Evolutionary conservation across 1,140 invertebrate species (phyloP).

Genomic region (Ptiloglossa arizonensis): DNA sequence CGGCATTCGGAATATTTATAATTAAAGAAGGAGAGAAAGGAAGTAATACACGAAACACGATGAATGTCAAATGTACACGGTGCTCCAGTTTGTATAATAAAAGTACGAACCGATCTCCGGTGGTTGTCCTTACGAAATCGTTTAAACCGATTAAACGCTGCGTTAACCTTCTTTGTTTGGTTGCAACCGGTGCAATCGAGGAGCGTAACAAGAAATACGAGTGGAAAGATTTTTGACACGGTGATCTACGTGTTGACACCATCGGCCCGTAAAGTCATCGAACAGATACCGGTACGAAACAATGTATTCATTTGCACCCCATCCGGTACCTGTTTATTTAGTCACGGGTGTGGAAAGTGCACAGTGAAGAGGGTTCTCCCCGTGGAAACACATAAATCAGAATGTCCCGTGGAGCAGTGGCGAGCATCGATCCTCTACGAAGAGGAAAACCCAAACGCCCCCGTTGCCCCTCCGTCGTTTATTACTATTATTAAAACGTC

Average conservation of each 20-base stretch:
- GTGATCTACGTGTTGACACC: neutral
- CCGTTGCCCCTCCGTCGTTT: slow-evolving; percentile 9
- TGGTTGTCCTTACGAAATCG: too few species aligned
- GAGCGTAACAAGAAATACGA: too few species aligned
- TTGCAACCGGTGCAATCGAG: too few species aligned
- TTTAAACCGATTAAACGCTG: too few species aligned
- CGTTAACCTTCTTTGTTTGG: too few species aligned
- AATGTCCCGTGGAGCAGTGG: neutral
- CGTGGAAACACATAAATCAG: slow-evolving; percentile 17
- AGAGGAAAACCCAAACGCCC: neutral
- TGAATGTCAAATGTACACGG: too few species aligned
- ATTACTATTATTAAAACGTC: slow-evolving; percentile 41
- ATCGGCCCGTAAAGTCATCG: neutral
- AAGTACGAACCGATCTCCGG: too few species aligned
- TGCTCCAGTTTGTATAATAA: too few species aligned
- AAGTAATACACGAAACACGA: too few species aligned
- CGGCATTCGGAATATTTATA: too few species aligned
- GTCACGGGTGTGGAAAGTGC: neutral
- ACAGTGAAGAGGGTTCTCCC: neutral
- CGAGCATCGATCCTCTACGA: slow-evolving; percentile 1
- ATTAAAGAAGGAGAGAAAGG: too few species aligned
- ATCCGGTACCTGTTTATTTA: slow-evolving; percentile 31
- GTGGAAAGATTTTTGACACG: neutral
- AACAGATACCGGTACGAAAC: neutral
- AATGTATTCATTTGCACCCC: neutral